Conservation (phyloP, 92 coral and sea anemone genomes). For the Parazoanthus darwini region DNA sequence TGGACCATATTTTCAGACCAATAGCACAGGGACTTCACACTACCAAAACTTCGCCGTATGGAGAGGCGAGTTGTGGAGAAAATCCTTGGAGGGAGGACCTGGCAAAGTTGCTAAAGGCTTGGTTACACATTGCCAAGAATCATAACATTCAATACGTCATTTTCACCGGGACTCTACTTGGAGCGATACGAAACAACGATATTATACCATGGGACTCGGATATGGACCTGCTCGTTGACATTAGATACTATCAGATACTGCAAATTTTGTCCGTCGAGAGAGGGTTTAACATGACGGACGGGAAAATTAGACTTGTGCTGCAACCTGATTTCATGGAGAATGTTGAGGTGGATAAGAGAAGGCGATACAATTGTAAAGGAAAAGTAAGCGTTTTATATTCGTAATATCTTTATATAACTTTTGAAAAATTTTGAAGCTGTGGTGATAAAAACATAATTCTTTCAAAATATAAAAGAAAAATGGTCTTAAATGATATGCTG, state of each 20-base stretch:
- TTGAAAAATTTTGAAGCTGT: background rate
- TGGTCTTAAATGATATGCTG: too few species aligned
- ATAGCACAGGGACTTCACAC: background rate
- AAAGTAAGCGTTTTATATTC: slow-evolving; percentile 41
- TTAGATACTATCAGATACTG: slow-evolving; percentile 53
- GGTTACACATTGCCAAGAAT: slow-evolving; percentile 58
- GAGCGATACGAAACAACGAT: slow-evolving; percentile 77
- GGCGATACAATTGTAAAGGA: slow-evolving; percentile 74
- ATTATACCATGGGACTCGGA: slow-evolving; percentile 86
- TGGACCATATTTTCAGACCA: too few species aligned
- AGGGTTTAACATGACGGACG: slow-evolving; percentile 57
- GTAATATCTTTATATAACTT: background rate
- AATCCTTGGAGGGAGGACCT: slow-evolving; percentile 60
- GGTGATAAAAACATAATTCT: too few species aligned
- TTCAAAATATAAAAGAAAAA: too few species aligned
- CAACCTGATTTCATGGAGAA: slow-evolving; percentile 70
- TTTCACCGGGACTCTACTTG: slow-evolving; percentile 71
- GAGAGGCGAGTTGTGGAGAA: slow-evolving; percentile 58
- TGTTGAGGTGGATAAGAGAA: slow-evolving; percentile 50
- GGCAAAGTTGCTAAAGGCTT: slow-evolving; percentile 51
- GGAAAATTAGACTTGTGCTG: slow-evolving; percentile 63
- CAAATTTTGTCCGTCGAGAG: slow-evolving; percentile 50
- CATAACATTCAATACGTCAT: slow-evolving; percentile 69
- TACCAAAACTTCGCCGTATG: slow-evolving; percentile 37
- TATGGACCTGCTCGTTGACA: slow-evolving; percentile 67